These are phyloP conservation scores for Harlomillsia oculata DNA, from an alignment of 1,140 invertebrate species.

Conservation along the genomic window DNA sequence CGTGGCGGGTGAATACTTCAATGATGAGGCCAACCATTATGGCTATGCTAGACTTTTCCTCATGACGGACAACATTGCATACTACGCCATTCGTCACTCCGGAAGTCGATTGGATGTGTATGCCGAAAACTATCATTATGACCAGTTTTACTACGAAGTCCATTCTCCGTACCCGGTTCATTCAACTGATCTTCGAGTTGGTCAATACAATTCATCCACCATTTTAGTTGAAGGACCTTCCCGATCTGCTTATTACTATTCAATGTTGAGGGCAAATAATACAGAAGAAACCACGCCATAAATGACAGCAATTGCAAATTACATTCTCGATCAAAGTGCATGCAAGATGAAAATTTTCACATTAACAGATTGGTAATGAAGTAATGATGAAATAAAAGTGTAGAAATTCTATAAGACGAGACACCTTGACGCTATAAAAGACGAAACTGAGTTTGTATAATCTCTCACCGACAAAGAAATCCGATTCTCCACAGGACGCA, in stretches of 20 bases:
- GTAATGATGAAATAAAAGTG: no score
- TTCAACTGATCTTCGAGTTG: constrained; percentile 7
- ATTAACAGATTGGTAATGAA: no score
- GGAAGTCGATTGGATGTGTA: constrained; percentile 12
- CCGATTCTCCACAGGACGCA: no score
- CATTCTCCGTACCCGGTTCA: constrained; percentile 15
- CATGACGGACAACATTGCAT: constrained; percentile 3
- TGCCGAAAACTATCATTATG: constrained; percentile 6
- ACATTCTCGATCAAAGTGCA: no score
- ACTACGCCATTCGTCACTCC: constrained; percentile 3
- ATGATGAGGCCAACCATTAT: constrained; percentile 11
- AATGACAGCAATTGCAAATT: no score
- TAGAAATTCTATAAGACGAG: no score
- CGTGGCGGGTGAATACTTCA: constrained; percentile 24
- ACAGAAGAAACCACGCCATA: no score
- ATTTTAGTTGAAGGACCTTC: constrained; percentile 17
- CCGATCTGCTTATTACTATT: constrained; percentile 2
- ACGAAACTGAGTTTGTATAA: no score
- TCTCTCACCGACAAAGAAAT: no score
- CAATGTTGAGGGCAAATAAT: no score
- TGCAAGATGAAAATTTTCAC: no score
- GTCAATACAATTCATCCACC: constrained; percentile 14
- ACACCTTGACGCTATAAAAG: no score
- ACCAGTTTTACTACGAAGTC: constrained; percentile 20
- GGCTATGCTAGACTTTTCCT: constrained; percentile 17